Conservation (phyloP, 2,888 invertebrate species). For the Buathra laborator region DNA sequence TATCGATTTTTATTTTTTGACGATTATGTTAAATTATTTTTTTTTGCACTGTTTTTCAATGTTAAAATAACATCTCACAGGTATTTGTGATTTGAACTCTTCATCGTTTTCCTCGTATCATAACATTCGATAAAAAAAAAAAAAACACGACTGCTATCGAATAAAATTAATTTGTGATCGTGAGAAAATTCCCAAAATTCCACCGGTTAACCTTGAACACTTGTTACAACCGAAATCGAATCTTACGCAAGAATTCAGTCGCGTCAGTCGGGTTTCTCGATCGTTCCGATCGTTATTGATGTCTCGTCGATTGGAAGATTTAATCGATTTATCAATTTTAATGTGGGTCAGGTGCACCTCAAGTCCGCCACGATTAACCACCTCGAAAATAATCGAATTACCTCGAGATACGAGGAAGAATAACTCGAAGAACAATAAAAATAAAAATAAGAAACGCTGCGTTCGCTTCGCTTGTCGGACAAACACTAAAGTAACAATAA, state of each 20-base stretch:
- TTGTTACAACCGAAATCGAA: not conserved
- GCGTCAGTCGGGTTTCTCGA: no score
- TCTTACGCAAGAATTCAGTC: no score
- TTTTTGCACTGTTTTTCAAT: not conserved
- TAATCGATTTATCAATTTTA: not conserved
- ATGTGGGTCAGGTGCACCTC: not conserved
- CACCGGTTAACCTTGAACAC: not conserved
- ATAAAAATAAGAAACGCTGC: not conserved
- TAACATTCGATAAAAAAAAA: not conserved
- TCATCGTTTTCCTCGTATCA: no score
- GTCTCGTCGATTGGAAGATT: not conserved
- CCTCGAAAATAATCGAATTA: no score
- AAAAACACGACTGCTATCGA: not conserved
- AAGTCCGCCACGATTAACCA: not conserved
- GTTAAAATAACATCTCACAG: not conserved
- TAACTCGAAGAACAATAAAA: no score
- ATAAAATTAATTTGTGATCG: not conserved
- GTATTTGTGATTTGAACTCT: not conserved
- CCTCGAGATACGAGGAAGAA: not conserved
- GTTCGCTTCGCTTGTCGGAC: conserved; percentile 25
- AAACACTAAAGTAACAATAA: conserved; percentile 22
- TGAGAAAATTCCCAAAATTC: not conserved
- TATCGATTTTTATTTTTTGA: not conserved
- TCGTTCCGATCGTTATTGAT: no score
- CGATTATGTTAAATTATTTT: not conserved